Percentiles rank a stretch among this genome's conserved stretches.
phyloP scores from a whole-genome alignment of 1,140 invertebrate genomes.

The Rhagoletis pomonella region DNA sequence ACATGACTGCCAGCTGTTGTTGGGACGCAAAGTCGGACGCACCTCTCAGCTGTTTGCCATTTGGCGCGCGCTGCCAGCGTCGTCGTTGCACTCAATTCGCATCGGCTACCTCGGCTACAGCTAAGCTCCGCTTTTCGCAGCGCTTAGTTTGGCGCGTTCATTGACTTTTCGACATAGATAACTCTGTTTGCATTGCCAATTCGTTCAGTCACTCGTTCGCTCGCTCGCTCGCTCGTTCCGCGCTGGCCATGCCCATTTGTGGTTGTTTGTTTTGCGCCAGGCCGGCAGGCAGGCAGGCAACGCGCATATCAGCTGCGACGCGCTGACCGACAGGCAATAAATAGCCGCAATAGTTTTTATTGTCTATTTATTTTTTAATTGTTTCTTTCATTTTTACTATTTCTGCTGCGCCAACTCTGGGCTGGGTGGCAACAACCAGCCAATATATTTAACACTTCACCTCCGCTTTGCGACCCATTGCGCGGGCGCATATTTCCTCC shows the following conservation, averaged over 20 bases:
- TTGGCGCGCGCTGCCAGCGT: background rate
- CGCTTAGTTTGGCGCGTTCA: constrained; percentile 41
- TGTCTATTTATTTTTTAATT: constrained; percentile 39
- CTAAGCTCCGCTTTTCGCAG: background rate
- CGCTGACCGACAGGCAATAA: background rate
- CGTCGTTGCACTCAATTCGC: background rate
- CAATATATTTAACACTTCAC: background rate
- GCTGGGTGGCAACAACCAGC: constrained; percentile 11
- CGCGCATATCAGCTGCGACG: background rate
- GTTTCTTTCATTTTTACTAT: constrained; percentile 10
- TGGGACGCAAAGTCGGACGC: background rate
- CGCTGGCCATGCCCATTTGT: background rate
- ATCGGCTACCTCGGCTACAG: background rate
- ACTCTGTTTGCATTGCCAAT: constrained; percentile 33
- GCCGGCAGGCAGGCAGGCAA: background rate
- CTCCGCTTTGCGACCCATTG: background rate
- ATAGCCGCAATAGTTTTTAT: constrained; percentile 8
- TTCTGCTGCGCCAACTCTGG: background rate
- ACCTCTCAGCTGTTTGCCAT: constrained; percentile 19
- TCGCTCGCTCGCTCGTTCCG: background rate
- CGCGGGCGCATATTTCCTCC: background rate
- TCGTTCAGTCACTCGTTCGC: background rate
- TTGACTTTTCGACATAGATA: constrained; percentile 54
- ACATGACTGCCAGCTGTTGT: constrained; percentile 18
- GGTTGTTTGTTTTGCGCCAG: background rate